These are phyloP conservation scores for Clusia tigrina DNA, from an alignment of 2,888 invertebrate genomes.

Conservation along the genomic window DNA sequence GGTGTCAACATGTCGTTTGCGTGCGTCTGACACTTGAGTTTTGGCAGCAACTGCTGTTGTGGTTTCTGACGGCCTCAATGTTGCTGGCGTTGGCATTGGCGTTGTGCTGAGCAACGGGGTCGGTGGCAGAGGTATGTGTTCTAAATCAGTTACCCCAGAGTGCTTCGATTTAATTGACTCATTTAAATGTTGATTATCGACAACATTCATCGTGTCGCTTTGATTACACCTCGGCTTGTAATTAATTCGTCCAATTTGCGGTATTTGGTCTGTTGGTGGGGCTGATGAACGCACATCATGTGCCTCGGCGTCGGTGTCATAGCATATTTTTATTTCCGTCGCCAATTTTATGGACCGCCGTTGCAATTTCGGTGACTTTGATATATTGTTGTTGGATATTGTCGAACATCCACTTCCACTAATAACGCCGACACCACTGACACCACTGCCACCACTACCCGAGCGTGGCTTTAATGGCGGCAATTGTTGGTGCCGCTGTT, in stretches of 20 bases:
- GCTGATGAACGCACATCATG: constrained; percentile 2
- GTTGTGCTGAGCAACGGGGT: constrained; percentile 33
- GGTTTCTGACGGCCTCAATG: constrained; percentile 10
- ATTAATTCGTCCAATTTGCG: constrained; percentile 7
- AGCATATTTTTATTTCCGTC: constrained; percentile 55
- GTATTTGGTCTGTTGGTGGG: constrained; percentile 28
- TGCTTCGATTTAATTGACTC: not conserved
- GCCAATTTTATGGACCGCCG: constrained; percentile 53
- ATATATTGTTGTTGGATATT: constrained; percentile 14
- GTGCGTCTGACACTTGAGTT: not conserved
- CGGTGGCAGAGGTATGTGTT: constrained; percentile 52
- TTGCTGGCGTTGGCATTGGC: constrained; percentile 19
- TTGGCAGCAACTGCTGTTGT: not conserved
- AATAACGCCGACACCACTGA: constrained; percentile 30
- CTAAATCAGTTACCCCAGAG: constrained; percentile 40
- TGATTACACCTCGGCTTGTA: constrained; percentile 39
- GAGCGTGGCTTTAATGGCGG: constrained; percentile 57
- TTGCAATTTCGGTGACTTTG: constrained; percentile 43
- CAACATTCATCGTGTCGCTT: not conserved
- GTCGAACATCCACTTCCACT: constrained; percentile 25
- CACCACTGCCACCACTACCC: constrained; percentile 24
- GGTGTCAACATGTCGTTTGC: not conserved
- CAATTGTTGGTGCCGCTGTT: constrained; percentile 43
- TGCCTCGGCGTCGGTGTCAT: constrained; percentile 33
- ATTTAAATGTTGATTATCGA: constrained; percentile 36